Conservation (phyloP, 2,888 invertebrate species). For the Notocelia uddmanniana region DNA sequence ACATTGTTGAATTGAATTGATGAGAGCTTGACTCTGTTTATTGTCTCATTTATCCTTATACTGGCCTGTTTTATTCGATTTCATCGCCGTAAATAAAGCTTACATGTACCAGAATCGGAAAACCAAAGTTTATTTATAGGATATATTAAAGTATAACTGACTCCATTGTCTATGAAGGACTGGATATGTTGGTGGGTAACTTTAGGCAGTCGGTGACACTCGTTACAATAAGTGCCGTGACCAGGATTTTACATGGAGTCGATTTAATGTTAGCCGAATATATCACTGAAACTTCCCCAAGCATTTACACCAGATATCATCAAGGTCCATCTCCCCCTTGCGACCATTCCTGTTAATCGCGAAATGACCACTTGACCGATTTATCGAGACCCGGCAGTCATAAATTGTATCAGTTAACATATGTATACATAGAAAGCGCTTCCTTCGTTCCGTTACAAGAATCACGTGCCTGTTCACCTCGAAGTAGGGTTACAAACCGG, state of each 20-base stretch:
- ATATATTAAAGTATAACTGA: no score
- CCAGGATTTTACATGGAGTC: slow-evolving; percentile 5
- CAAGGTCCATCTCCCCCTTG: not conserved
- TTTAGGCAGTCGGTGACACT: not conserved
- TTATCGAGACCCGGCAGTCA: not conserved
- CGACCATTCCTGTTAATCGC: slow-evolving; percentile 7
- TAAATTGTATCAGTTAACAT: slow-evolving; percentile 8
- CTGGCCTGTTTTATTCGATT: not conserved
- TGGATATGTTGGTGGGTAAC: not conserved
- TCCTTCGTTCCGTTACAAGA: slow-evolving; percentile 19
- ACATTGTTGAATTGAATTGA: not conserved
- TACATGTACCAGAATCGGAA: not conserved
- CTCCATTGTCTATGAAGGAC: not conserved
- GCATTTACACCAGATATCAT: not conserved
- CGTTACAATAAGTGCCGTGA: slow-evolving; percentile 6
- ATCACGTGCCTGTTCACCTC: slow-evolving; percentile 30
- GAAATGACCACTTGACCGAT: slow-evolving; percentile 27
- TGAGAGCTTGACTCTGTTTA: not conserved
- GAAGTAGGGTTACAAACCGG: slow-evolving; percentile 22
- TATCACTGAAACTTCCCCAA: not conserved
- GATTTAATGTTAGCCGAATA: not conserved
- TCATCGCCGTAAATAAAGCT: not conserved
- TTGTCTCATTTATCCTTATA: not conserved
- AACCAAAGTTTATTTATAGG: no score
- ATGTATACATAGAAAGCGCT: slow-evolving; percentile 20